Evolutionary conservation across 1,140 invertebrate genomes (phyloP).

Genomic region (Drosophila azteca): DNA sequence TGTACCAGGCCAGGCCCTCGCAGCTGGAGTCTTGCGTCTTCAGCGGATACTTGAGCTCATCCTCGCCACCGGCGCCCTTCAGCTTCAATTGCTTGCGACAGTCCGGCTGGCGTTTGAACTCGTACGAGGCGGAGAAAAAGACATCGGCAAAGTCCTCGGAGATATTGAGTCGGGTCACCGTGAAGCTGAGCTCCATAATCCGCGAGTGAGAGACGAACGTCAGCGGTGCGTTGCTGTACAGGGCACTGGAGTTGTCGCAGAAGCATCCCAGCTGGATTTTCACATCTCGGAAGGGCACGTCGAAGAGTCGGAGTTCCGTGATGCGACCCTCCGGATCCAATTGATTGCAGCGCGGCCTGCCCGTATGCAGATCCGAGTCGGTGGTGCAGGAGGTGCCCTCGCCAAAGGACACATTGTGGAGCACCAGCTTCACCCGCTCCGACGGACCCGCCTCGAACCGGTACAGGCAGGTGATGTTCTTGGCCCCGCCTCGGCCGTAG

Average conservation of each 20-base stretch:
- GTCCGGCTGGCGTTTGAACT: constrained; percentile 87
- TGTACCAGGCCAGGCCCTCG: constrained; percentile 89
- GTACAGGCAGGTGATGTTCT: constrained; percentile 89
- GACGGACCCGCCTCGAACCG: constrained; percentile 88
- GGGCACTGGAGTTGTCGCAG: constrained; percentile 87
- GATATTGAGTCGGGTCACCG: constrained; percentile 87
- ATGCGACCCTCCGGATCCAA: constrained; percentile 85
- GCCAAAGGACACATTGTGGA: constrained; percentile 90
- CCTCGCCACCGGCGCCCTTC: constrained; percentile 86
- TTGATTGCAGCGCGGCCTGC: constrained; percentile 85
- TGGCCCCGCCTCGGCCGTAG: constrained; percentile 90
- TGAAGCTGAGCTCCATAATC: constrained; percentile 87
- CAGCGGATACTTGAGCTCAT: constrained; percentile 86
- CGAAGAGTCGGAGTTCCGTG: constrained; percentile 86
- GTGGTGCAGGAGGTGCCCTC: constrained; percentile 87
- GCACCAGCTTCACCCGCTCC: constrained; percentile 86
- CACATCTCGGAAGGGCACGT: constrained; percentile 88
- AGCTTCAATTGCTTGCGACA: constrained; percentile 88
- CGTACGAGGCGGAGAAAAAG: constrained; percentile 88
- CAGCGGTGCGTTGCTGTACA: constrained; percentile 84
- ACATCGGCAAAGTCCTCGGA: constrained; percentile 88
- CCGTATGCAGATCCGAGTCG: constrained; percentile 89
- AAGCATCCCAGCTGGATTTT: constrained; percentile 87
- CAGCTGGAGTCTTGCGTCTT: constrained; percentile 88
- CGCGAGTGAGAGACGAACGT: constrained; percentile 87